These are phyloP conservation scores for Acanthurus leucopareius DNA, from an alignment of 2,797 vertebrate genomes.

Conservation along the genomic window DNA sequence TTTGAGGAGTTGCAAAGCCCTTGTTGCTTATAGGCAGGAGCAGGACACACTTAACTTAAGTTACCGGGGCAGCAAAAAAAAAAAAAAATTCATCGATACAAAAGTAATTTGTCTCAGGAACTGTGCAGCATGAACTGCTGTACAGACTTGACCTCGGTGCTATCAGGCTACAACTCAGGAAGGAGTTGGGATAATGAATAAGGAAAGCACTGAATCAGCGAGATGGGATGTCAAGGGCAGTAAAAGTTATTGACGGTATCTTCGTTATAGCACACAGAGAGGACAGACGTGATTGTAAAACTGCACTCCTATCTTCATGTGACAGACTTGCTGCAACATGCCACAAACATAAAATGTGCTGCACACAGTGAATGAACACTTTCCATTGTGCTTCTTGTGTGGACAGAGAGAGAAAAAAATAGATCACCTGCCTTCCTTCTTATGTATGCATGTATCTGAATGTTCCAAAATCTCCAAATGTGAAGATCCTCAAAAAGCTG, in stretches of 20 bases:
- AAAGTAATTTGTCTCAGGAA: conserved; percentile 69
- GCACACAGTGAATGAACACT: conserved; percentile 5
- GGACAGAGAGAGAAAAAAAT: background rate
- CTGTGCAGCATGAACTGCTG: conserved; percentile 73
- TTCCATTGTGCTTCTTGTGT: background rate
- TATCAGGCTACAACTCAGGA: conserved; percentile 83
- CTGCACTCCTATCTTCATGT: conserved; percentile 5
- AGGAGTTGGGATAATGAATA: conserved; percentile 43
- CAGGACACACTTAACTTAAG: conserved; percentile 62
- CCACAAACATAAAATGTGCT: conserved; percentile 15
- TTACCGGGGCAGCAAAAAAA: conserved; percentile 57
- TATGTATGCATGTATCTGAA: background rate
- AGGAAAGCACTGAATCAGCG: conserved; percentile 65
- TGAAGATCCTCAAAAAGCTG: background rate
- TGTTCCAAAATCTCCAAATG: too few relatives aligned
- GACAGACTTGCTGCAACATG: conserved; percentile 14
- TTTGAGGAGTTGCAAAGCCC: conserved; percentile 46
- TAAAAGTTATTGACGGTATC: conserved; percentile 49
- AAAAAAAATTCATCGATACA: conserved; percentile 52
- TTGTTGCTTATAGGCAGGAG: conserved; percentile 44
- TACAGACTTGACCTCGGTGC: conserved; percentile 86
- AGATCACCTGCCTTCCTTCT: background rate
- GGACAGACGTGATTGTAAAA: conserved; percentile 16
- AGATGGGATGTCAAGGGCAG: conserved; percentile 43
- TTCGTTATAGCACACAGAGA: conserved; percentile 22